Evolutionary conservation across 2,113 vertebrate species (phyloP).

Genomic region (Grammomys surdaster): DNA sequence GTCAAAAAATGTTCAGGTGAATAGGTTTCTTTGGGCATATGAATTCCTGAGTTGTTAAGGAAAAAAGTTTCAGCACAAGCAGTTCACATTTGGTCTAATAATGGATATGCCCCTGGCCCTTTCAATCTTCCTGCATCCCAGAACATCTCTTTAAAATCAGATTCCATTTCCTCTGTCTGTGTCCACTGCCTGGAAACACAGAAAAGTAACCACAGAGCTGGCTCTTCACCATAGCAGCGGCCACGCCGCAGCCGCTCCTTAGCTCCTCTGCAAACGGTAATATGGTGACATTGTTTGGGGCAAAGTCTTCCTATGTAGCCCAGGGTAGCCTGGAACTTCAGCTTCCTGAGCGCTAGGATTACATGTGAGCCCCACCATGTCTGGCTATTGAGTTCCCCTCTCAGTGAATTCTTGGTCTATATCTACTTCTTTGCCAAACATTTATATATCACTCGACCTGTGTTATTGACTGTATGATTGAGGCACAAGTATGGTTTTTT

Average conservation of each 20-base stretch:
- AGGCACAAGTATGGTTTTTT: background rate
- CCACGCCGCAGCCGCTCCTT: background rate
- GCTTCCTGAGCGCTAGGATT: background rate
- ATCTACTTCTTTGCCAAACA: constrained; percentile 2
- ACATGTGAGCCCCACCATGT: too few relatives aligned
- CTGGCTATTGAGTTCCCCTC: background rate
- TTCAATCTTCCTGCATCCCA: background rate
- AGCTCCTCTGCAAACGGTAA: background rate
- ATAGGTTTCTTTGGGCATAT: background rate
- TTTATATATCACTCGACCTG: background rate
- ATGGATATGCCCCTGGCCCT: too few relatives aligned
- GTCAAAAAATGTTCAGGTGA: background rate
- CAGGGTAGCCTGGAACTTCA: background rate
- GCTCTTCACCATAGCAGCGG: background rate
- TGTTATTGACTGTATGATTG: background rate
- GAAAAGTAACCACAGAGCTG: background rate
- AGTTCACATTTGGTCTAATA: background rate
- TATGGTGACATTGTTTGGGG: background rate
- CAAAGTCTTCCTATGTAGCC: background rate
- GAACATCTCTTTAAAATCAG: background rate
- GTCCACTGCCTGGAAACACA: background rate
- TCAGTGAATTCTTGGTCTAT: background rate
- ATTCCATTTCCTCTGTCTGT: background rate
- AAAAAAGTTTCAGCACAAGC: background rate
- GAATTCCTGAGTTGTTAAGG: background rate